Conservation (phyloP, 23 tunicate species). For the Corella eumyota region DNA sequence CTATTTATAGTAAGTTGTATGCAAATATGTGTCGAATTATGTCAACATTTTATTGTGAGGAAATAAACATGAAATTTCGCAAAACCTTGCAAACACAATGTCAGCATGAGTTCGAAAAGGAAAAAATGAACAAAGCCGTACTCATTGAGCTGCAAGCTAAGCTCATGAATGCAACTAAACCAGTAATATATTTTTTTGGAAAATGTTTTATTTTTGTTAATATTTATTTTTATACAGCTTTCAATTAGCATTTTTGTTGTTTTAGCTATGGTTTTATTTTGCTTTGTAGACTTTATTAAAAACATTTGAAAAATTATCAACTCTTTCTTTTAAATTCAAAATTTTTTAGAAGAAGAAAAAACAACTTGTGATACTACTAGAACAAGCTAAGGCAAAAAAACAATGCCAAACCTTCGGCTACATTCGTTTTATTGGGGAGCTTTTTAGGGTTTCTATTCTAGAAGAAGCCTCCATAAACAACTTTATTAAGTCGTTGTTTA, state of each 20-base stretch:
- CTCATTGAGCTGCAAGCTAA: conserved; percentile 32
- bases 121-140: conserved; percentile 33
- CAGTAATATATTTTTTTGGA: too few relatives aligned
- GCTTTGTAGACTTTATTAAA: too few relatives aligned
- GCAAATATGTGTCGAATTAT: conserved; percentile 88
- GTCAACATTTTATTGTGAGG: conserved; percentile 29
- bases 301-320: too few relatives aligned
- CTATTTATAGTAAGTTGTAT: conserved; percentile 66
- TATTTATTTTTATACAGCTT: too few relatives aligned
- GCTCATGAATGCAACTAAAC: conserved; percentile 26
- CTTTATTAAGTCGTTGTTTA: conserved; percentile 77
- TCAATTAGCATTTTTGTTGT: too few relatives aligned
- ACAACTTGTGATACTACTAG: too few relatives aligned
- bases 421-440: conserved; percentile 88
- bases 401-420: conserved; percentile 80
- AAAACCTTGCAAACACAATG: conserved; percentile 68
- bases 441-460: conserved; percentile 74
- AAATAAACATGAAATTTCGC: conserved; percentile 41
- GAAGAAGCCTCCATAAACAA: conserved; percentile 68
- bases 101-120: conserved; percentile 82
- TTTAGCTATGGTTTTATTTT: too few relatives aligned
- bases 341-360: too few relatives aligned
- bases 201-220: too few relatives aligned
- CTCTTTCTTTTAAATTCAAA: too few relatives aligned
- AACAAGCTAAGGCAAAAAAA: too few relatives aligned